A percentile compares a stretch with the other conserved stretches of the same genome.
phyloP scores from a whole-genome alignment of 2,113 vertebrate species.

The Misgurnus anguillicaudatus region DNA sequence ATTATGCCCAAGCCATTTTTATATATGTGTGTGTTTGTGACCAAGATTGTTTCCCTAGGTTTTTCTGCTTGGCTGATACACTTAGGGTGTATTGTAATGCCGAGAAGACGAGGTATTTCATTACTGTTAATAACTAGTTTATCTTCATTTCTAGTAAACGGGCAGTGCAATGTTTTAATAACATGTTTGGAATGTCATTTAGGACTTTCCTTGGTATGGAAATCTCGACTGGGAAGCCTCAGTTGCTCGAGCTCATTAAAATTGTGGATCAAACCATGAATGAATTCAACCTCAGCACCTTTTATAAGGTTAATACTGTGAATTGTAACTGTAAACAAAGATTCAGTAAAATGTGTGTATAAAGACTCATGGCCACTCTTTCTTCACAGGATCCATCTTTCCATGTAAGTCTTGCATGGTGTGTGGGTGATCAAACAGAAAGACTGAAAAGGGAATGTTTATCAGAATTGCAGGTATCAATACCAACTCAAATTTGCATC shows the following conservation, averaged over 20 bases:
- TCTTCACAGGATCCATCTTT: constrained; percentile 85
- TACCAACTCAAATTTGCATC: background rate
- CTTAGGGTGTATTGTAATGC: constrained; percentile 89
- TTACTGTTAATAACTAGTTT: background rate
- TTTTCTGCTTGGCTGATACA: constrained; percentile 80
- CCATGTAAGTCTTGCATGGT: constrained; percentile 95
- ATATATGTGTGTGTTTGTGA: background rate
- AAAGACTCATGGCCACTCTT: background rate
- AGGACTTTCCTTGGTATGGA: constrained; percentile 94
- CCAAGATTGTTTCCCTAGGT: constrained; percentile 72
- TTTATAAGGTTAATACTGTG: constrained; percentile 81
- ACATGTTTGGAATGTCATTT: constrained; percentile 25
- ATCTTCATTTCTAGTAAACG: background rate
- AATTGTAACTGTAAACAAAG: background rate
- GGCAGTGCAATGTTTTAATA: background rate
- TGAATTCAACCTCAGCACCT: constrained; percentile 86
- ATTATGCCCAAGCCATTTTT: background rate
- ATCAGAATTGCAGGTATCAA: constrained; percentile 83
- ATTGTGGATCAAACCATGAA: constrained; percentile 84
- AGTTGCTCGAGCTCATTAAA: constrained; percentile 80
- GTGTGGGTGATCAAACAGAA: constrained; percentile 78
- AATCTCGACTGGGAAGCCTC: constrained; percentile 78
- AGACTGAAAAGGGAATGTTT: constrained; percentile 74
- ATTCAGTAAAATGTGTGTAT: no score
- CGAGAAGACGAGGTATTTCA: constrained; percentile 86